Evolutionary conservation across 2,888 invertebrate genomes (phyloP), one percentile per base, ranked within the genome.

Genomic region (Noctua comes): DNA sequence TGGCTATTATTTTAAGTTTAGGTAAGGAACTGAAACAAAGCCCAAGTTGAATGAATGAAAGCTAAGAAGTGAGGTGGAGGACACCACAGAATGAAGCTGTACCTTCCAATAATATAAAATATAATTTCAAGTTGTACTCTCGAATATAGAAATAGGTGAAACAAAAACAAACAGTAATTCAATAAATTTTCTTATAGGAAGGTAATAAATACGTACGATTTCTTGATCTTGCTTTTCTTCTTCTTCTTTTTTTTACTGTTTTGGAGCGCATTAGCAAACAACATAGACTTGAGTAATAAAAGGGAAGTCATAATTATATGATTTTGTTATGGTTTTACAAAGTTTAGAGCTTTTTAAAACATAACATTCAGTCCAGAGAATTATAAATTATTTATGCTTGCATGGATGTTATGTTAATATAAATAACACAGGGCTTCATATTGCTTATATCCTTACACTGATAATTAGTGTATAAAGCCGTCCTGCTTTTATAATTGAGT

Each of bases 281-380:
- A 86, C 93, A 96, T 94, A 36, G 96, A 96, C 80, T 96, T 96
- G 57, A 96, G 86, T 85, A 96, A 87, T 77, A 96, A 85, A 79
- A 96, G 91, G 18, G 96, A 95, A 86, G 95, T 93, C 96, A 96
- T 96, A 75, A 13, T 79, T 18, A 27, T 11, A 48, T 24, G 65
- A 48, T 64, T 79, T 70, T 64, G 54, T 40, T 46, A 59, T 64
- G 21, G 48, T 36, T 75, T 54, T 16, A 27, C 4, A n/a, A 36
- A 80, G 36, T 27, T 10, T 31, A 24, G 0, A 73, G 36, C 11
- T n/a, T 51, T 43, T 64, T 43, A 72, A 13, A 64, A 65, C 64
- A 54, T 24, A 43, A 77, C 31, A 71, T 71, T 57, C 46, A 64
- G 16, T 68, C 40, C 21, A 24, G 66, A 59, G 5, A 76, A 11